phyloP scores from a whole-genome alignment of 1,140 invertebrate species.

The Diachasmimorpha longicaudata region DNA sequence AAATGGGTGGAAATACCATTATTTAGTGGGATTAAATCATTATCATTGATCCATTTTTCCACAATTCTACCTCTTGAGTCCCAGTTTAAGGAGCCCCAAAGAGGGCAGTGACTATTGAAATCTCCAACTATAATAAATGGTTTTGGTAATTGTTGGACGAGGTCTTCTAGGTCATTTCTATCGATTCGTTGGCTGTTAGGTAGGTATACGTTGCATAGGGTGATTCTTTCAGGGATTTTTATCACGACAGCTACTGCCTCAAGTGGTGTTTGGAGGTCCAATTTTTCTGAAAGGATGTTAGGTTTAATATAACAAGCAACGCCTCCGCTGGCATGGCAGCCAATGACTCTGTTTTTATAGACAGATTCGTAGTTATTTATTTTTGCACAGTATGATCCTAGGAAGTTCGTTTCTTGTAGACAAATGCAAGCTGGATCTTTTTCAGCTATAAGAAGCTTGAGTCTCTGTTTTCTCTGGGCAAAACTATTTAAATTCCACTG shows the following conservation, averaged over 20 bases:
- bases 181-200: not conserved
- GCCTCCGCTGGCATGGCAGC: too few relatives aligned
- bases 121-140: not conserved
- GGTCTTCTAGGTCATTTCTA: not conserved
- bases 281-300: too few relatives aligned
- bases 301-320: too few relatives aligned
- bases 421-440: too few relatives aligned
- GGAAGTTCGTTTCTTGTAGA: too few relatives aligned
- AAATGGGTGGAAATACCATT: slow-evolving; percentile 35
- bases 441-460: too few relatives aligned
- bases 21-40: slow-evolving; percentile 33
- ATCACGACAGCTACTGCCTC: not conserved
- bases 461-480: too few relatives aligned
- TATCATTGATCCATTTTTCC: slow-evolving; percentile 32
- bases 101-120: not conserved
- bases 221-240: not conserved
- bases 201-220: not conserved
- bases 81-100: slow-evolving; percentile 21
- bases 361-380: too few relatives aligned
- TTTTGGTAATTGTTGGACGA: not conserved
- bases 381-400: too few relatives aligned
- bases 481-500: too few relatives aligned
- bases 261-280: too few relatives aligned
- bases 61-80: slow-evolving; percentile 42
- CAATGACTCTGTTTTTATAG: too few relatives aligned